Percentiles rank a stretch among this genome's conserved stretches.
These are phyloP conservation scores for Echinometra lucunter DNA, from an alignment of 53 echinoderm and acorn worm species.

Conservation along the genomic window DNA sequence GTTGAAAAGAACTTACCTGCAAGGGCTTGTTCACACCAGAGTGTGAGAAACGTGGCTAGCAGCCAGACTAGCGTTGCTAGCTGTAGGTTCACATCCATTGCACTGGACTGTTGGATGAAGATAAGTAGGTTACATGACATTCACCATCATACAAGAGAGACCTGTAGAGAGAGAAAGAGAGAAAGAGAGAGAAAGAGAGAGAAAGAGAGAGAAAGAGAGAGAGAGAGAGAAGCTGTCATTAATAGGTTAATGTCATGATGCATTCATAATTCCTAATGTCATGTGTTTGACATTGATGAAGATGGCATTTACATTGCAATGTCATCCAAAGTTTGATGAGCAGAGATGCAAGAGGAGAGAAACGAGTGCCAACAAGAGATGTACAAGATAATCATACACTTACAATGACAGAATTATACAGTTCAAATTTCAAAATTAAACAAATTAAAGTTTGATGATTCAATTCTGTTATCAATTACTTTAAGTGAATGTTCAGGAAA, in stretches of 20 bases:
- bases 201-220: neutral
- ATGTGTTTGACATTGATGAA: neutral
- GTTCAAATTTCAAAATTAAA: no score
- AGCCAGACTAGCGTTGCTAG: constrained; percentile 53
- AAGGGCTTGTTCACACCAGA: constrained; percentile 43
- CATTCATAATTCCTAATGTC: neutral
- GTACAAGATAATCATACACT: neutral
- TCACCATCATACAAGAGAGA: neutral
- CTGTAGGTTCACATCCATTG: constrained; percentile 62
- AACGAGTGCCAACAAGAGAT: neutral
- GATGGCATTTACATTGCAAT: neutral
- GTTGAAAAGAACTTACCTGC: no score
- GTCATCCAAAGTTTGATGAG: neutral
- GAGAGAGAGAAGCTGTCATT: neutral
- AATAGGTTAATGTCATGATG: neutral
- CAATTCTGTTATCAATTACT: no score
- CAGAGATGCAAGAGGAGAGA: neutral
- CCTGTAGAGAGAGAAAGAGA: neutral
- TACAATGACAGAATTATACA: no score
- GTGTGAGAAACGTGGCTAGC: constrained; percentile 56
- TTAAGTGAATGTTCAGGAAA: no score
- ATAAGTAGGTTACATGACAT: neutral
- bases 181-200: neutral
- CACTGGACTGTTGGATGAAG: constrained; percentile 39
- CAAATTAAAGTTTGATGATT: no score